A percentile compares a stretch with the other conserved stretches of the same genome.
phyloP scores from a whole-genome alignment of 2,888 invertebrate species.

The Machimus rusticus region DNA sequence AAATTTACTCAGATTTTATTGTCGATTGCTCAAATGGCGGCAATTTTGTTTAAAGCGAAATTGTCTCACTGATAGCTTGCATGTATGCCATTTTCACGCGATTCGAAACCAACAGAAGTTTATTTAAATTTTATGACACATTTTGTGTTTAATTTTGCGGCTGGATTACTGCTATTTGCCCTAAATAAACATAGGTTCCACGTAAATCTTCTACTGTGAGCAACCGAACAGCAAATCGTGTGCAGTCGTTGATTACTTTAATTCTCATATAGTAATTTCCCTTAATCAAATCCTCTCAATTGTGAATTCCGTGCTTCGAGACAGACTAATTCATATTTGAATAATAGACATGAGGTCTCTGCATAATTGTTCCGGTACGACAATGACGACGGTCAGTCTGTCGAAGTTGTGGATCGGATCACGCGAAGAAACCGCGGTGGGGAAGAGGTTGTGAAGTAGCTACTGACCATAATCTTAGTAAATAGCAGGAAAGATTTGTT shows the following conservation, averaged over 20 bases:
- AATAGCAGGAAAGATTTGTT: constrained; percentile 37
- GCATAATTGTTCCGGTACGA: constrained; percentile 33
- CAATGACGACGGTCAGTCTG: constrained; percentile 12
- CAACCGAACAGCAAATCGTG: neutral
- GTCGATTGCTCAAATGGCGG: neutral
- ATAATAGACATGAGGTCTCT: constrained; percentile 15
- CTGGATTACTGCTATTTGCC: neutral
- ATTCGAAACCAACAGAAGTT: neutral
- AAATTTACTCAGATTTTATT: neutral
- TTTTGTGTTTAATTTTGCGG: neutral
- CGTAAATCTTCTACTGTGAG: neutral
- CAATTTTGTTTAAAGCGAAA: neutral
- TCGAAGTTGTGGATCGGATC: neutral
- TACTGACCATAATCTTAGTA: constrained; percentile 19
- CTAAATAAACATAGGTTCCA: neutral
- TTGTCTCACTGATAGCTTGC: neutral
- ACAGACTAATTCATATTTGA: constrained; percentile 29
- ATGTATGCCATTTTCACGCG: neutral
- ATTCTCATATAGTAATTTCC: constrained; percentile 21
- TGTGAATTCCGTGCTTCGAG: constrained; percentile 17
- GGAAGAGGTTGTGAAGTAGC: neutral
- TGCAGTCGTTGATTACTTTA: neutral
- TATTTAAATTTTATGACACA: neutral
- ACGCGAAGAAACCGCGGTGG: neutral
- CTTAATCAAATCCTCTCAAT: constrained; percentile 35